Evolutionary conservation across 2,888 invertebrate species (phyloP).

Genomic region (Drosophila mayaguana): DNA sequence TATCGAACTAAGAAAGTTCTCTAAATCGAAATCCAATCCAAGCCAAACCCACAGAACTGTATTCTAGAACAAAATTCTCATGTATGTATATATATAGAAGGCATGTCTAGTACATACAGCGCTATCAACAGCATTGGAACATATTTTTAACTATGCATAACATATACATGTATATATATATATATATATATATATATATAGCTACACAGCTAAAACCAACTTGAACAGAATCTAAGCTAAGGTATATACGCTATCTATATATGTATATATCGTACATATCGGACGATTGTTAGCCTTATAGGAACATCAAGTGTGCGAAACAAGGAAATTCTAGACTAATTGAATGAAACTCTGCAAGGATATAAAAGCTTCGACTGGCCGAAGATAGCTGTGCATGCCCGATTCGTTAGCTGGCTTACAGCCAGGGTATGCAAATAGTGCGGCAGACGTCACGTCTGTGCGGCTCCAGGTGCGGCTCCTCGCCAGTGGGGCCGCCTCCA

Average conservation of each 20-base stretch:
- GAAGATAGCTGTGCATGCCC: constrained; percentile 4
- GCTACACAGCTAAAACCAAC: neutral
- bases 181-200: neutral
- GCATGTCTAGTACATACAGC: neutral
- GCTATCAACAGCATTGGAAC: constrained; percentile 1
- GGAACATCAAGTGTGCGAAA: constrained; percentile 14
- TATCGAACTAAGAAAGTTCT: neutral
- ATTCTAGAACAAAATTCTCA: neutral
- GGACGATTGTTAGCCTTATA: constrained; percentile 25
- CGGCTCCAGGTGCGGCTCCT: constrained; percentile 73
- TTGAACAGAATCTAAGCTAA: constrained; percentile 2
- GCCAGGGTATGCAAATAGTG: constrained; percentile 84
- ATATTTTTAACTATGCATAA: neutral
- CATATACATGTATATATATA: neutral
- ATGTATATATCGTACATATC: neutral
- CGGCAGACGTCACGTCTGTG: constrained; percentile 81
- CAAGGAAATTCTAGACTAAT: constrained; percentile 2
- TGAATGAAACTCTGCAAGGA: constrained; percentile 15
- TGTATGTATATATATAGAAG: neutral
- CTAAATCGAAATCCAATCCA: neutral
- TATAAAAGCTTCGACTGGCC: constrained; percentile 4
- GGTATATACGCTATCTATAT: neutral
- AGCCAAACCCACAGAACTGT: neutral
- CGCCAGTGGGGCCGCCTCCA: constrained; percentile 72
- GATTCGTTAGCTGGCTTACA: constrained; percentile 55